Base-by-base conservation (phyloP, 2,888 invertebrate species). In the Zootermopsis nevadensis region DNA sequence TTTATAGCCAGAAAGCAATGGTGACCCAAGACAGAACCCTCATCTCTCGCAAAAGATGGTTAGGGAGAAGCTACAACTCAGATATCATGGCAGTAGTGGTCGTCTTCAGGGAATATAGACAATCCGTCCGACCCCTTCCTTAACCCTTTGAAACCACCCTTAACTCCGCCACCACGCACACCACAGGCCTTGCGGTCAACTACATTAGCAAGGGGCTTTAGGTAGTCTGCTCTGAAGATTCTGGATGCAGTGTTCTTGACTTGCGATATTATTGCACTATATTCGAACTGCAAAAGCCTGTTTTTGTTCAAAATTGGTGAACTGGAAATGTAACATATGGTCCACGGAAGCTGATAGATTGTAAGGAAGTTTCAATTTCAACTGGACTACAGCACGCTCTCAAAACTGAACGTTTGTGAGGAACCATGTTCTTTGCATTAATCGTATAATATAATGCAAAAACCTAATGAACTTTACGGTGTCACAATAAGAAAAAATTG, bases 1-100 rank as follows among this genome's bases (percentile, higher is more conserved):
- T 69, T 69, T 69, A 69, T 69, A 69, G 33, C 33, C 30, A 31
- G 60, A 60, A 60, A 55, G 55, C 27, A 27, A 60, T 60, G 33
- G 69, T 69, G 69, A 69, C 69, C 69, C 33, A 66, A 66, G 27
- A n/a, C 4, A 12, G 30, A 30, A 10, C 66, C 30, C 66, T 60
- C 60, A 60, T 27, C n/a, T 10, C 60, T n/a, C 3, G 60, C 60
- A 27, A 60, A 60, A 60, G 27, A 60, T 60, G 60, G 60, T 27
- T 60, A 31, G 15, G 33, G 33, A 69, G 69, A 33, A 69, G 10
- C 27, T 33, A 33, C 33, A 69, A 33, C 60, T 15, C 33, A 22
- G 69, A 33, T 69, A 69, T 69, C 69, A 31, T 19, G 69, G 1
- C 27, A 48, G 15, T 48, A 27, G 66, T n/a, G 1, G 27, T 27